Conservation (phyloP, 2,888 invertebrate species). For the Andrena bicolor region DNA sequence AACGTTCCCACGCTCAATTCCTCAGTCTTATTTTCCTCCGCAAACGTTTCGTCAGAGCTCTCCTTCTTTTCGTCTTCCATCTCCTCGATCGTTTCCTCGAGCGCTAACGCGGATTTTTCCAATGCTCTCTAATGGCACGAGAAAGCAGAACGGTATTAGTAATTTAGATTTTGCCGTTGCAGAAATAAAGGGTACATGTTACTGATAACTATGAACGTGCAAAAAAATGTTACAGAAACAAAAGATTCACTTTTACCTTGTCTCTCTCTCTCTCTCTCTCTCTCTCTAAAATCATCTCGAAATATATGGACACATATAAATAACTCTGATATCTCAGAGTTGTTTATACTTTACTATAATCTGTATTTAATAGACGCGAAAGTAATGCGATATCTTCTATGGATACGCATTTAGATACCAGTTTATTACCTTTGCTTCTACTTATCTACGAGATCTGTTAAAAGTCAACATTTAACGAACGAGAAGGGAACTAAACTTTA, state of each 20-base stretch:
- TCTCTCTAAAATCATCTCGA: slow-evolving; percentile 1
- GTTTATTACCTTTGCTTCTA: slow-evolving; percentile 11
- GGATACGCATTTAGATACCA: neutral
- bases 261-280: neutral
- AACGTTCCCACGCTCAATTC: slow-evolving; percentile 61
- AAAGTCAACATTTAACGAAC: slow-evolving; percentile 4
- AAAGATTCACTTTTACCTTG: slow-evolving; percentile 12
- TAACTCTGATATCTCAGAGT: slow-evolving; percentile 2
- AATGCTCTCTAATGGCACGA: slow-evolving; percentile 77
- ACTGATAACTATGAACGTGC: slow-evolving; percentile 44
- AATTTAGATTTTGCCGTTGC: slow-evolving; percentile 1
- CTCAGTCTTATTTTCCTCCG: slow-evolving; percentile 70
- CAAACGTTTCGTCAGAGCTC: slow-evolving; percentile 67
- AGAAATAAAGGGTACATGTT: slow-evolving; percentile 10
- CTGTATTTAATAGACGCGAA: slow-evolving; percentile 7
- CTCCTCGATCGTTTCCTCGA: slow-evolving; percentile 75
- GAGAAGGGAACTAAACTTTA: slow-evolving; percentile 12
- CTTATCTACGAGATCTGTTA: neutral
- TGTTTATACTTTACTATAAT: slow-evolving; percentile 2
- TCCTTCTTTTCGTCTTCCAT: slow-evolving; percentile 77
- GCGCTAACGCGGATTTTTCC: slow-evolving; percentile 77
- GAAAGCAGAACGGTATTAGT: slow-evolving; percentile 39
- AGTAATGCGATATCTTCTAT: neutral
- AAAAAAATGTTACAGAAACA: slow-evolving; percentile 30
- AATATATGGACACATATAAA: slow-evolving; percentile 1